These are phyloP conservation scores for Capromys pilorides DNA, from an alignment of 2,797 vertebrate species.

Conservation along the genomic window DNA sequence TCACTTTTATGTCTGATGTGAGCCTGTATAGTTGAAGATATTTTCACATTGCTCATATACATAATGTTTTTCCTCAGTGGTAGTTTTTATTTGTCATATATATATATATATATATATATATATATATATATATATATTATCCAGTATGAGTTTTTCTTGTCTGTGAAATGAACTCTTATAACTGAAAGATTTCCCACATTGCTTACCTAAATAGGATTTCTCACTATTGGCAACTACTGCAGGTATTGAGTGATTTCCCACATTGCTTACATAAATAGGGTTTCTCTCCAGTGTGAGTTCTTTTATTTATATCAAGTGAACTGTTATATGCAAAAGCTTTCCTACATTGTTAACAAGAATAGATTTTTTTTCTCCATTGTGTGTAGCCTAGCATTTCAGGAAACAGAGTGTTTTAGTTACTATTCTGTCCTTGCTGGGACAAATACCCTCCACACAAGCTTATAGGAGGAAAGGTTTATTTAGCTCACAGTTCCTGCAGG, in stretches of 20 bases:
- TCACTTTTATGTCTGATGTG: too few relatives aligned
- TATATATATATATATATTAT: background rate
- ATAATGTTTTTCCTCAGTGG: too few relatives aligned
- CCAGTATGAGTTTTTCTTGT: background rate
- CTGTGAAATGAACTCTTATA: too few relatives aligned
- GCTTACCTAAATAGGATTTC: background rate
- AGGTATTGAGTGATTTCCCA: background rate
- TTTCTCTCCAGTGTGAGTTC: background rate
- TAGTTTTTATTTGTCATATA: too few relatives aligned
- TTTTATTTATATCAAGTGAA: background rate
- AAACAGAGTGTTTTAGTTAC: too few relatives aligned
- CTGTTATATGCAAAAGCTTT: background rate
- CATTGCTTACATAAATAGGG: background rate
- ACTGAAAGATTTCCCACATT: background rate
- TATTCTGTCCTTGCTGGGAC: too few relatives aligned
- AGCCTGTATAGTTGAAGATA: too few relatives aligned
- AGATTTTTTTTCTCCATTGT: background rate
- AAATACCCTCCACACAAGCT: too few relatives aligned
- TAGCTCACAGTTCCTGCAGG: too few relatives aligned
- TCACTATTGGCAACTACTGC: background rate
- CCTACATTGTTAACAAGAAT: background rate
- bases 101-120: too few relatives aligned
- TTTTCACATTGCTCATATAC: background rate
- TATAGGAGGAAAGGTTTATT: too few relatives aligned
- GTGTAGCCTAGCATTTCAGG: too few relatives aligned